Evolutionary conservation across 2,888 invertebrate species (phyloP).

Genomic region (Boloria selene): DNA sequence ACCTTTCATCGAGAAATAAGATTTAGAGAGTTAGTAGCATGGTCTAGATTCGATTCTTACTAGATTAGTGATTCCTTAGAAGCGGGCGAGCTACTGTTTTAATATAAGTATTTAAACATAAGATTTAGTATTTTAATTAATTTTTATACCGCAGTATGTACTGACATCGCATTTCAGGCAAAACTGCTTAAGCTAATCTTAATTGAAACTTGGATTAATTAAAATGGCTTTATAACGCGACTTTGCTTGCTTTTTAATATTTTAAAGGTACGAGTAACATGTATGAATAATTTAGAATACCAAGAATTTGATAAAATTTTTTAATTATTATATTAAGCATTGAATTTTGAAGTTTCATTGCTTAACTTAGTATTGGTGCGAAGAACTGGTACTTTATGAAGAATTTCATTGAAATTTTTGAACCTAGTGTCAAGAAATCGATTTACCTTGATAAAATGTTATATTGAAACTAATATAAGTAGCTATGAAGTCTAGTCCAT

Average conservation of each 20-base stretch:
- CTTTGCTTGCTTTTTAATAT: constrained; percentile 15
- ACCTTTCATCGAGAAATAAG: constrained; percentile 17
- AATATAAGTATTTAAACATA: constrained; percentile 24
- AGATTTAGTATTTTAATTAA: constrained; percentile 10
- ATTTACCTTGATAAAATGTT: too few species aligned
- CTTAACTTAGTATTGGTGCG: too few species aligned
- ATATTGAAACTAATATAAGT: too few species aligned
- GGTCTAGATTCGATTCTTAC: constrained; percentile 43
- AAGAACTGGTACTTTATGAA: too few species aligned
- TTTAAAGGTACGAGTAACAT: too few species aligned
- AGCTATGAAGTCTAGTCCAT: too few species aligned
- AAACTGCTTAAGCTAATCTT: constrained; percentile 6
- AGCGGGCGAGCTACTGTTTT: constrained; percentile 69
- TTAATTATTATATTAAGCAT: too few species aligned
- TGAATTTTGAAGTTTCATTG: too few species aligned
- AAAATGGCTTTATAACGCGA: constrained; percentile 1
- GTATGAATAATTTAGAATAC: background rate
- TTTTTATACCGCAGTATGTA: background rate
- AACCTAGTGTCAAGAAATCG: too few species aligned
- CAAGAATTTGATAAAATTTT: background rate
- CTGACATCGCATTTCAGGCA: constrained; percentile 2
- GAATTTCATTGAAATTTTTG: too few species aligned
- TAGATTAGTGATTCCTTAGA: constrained; percentile 40
- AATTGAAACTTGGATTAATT: background rate
- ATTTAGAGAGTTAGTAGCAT: constrained; percentile 34